A percentile compares a stretch with the other conserved stretches of the same genome.
Conservation (phyloP, 37 sponge, comb jelly and placozoan genomes). For the Theonella swinhoei region DNA sequence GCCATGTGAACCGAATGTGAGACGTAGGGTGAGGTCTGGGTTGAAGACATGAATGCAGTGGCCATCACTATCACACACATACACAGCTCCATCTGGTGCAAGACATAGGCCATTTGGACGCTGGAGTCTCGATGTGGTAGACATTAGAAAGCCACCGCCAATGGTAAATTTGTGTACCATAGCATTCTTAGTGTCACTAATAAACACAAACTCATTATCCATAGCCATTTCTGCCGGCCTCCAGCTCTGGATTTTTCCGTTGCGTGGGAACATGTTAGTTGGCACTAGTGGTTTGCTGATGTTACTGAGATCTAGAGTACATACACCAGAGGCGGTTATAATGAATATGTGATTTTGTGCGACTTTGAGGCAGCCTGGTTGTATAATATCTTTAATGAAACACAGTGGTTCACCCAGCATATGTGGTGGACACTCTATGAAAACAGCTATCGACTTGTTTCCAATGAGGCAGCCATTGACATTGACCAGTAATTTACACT, state of each 20-base stretch:
- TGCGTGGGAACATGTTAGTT: background rate
- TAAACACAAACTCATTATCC: background rate
- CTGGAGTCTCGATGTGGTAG: background rate
- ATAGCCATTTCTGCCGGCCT: background rate
- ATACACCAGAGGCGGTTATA: background rate
- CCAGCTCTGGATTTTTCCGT: background rate
- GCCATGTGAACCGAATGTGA: background rate
- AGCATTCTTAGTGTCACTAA: background rate
- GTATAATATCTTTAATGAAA: background rate
- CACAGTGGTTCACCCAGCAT: background rate
- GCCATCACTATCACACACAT: background rate
- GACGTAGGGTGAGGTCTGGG: background rate
- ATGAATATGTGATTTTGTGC: background rate
- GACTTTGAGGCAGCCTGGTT: background rate
- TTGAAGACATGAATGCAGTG: background rate
- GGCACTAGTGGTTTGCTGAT: background rate
- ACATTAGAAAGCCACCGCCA: background rate
- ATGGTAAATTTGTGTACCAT: background rate
- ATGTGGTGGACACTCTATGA: background rate
- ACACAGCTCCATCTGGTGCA: background rate
- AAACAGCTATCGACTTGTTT: background rate
- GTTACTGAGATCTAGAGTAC: background rate
- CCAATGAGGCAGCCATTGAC: background rate
- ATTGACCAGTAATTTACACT: background rate
- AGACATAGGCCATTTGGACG: background rate